Evolutionary conservation across 2,888 invertebrate species (phyloP).

Genomic region (Acrocyrtus sp.): DNA sequence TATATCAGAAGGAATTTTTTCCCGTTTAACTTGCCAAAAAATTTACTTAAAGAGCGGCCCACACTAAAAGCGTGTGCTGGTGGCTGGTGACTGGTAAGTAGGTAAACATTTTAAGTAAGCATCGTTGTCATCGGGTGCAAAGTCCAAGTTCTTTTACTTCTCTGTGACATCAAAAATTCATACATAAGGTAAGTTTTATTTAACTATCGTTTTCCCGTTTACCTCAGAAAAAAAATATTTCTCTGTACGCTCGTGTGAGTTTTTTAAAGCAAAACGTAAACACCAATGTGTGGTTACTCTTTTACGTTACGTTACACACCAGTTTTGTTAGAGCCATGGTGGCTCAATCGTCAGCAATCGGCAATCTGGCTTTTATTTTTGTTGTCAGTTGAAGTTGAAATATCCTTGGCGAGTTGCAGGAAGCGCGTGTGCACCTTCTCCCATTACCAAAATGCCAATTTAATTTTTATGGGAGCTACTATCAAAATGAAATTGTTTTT

Average conservation of each 20-base stretch:
- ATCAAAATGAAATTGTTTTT: not conserved
- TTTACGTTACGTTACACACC: not conserved
- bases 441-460: too few relatives aligned
- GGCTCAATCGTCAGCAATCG: too few relatives aligned
- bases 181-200: not conserved
- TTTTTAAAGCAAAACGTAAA: not conserved
- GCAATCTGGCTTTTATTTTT: not conserved
- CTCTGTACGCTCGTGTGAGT: not conserved
- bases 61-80: constrained; percentile 23
- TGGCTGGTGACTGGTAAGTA: too few relatives aligned
- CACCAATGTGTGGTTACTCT: not conserved
- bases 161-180: not conserved
- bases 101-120: constrained; percentile 2
- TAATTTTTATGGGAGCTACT: not conserved
- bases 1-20: not conserved
- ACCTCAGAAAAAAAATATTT: not conserved
- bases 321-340: not conserved
- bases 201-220: not conserved
- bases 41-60: not conserved
- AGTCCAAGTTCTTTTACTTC: constrained; percentile 20
- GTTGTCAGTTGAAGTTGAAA: too few relatives aligned
- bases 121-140: constrained; percentile 26
- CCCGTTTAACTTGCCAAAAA: not conserved
- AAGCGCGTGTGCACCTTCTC: not conserved
- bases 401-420: not conserved